Evolutionary conservation across 2,797 vertebrate species (phyloP).

Genomic region (Psittacula echo): DNA sequence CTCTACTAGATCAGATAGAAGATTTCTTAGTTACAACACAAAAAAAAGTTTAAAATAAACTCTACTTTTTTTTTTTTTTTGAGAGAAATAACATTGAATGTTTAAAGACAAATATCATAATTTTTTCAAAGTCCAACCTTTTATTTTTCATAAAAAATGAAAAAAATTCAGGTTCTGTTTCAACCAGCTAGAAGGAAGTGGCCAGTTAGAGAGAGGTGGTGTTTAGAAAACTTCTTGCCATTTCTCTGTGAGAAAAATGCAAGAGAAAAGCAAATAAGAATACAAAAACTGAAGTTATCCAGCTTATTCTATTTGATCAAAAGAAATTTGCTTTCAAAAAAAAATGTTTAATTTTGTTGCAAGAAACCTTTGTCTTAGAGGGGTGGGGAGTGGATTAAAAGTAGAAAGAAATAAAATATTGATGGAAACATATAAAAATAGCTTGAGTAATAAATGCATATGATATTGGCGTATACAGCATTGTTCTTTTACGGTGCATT

Average conservation of each 20-base stretch:
- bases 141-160: not conserved
- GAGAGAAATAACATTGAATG: not conserved
- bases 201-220: fast-evolving
- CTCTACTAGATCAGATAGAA: fast-evolving
- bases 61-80: not conserved
- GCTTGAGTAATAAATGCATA: not conserved
- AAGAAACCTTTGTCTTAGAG: not conserved
- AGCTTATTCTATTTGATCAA: not conserved
- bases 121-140: not conserved
- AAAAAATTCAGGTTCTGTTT: not conserved
- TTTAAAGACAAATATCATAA: fast-evolving
- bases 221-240: not conserved
- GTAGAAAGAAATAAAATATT: not conserved
- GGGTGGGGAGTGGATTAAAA: not conserved
- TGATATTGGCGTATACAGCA: not conserved
- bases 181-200: not conserved
- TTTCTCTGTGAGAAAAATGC: not conserved
- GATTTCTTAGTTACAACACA: not conserved
- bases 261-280: not conserved
- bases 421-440: not conserved
- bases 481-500: not conserved
- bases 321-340: not conserved
- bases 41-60: not conserved
- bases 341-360: not conserved
- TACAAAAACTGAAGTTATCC: fast-evolving